Conservation (phyloP, 2,888 invertebrate genomes). For the Melieria omissa region DNA sequence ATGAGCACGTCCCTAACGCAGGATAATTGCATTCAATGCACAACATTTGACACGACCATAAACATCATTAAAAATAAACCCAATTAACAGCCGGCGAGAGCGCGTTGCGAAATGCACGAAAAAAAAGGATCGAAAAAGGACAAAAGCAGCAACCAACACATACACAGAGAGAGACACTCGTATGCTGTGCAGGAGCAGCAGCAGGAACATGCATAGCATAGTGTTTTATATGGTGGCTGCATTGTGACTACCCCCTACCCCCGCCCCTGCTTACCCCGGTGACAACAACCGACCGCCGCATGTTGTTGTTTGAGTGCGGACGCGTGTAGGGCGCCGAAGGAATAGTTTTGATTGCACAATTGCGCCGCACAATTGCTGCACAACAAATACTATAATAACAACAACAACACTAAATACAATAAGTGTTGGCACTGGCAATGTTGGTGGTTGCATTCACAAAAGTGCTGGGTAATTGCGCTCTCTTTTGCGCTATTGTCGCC, state of each 20-base stretch:
- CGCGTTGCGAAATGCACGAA: constrained; percentile 3
- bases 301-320: neutral
- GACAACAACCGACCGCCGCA: neutral
- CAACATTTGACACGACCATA: constrained; percentile 37
- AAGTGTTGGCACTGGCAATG: constrained; percentile 20
- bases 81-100: constrained; percentile 29
- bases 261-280: neutral
- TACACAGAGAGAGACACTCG: neutral
- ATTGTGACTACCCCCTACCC: neutral
- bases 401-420: constrained; percentile 19
- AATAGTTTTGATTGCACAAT: constrained; percentile 32
- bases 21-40: constrained; percentile 27
- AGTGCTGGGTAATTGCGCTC: neutral
- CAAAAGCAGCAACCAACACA: neutral
- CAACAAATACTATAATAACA: constrained; percentile 16
- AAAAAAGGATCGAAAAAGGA: constrained; percentile 1
- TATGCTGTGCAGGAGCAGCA: neutral
- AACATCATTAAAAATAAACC: constrained; percentile 39
- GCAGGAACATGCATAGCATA: constrained; percentile 4
- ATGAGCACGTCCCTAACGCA: constrained; percentile 6
- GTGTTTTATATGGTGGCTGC: constrained; percentile 9
- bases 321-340: constrained; percentile 7
- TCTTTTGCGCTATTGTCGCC: too few relatives aligned
- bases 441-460: constrained; percentile 21
- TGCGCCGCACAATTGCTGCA: constrained; percentile 24